Evolutionary conservation across 2,888 invertebrate species (phyloP), one percentile per base, ranked within the genome.

Genomic region (Epistrophe grossulariae): DNA sequence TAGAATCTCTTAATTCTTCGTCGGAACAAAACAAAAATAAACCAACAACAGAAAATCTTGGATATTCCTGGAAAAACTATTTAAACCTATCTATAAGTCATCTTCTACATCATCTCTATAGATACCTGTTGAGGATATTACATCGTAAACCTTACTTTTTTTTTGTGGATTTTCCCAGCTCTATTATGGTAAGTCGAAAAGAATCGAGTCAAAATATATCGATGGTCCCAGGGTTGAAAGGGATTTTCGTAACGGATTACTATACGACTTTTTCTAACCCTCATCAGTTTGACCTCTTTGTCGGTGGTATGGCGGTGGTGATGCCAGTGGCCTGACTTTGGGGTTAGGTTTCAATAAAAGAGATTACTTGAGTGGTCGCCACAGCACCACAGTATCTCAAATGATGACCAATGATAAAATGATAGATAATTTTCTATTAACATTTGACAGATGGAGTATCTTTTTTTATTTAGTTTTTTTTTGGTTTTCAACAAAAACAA

Each of bases 91-190:
- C 66, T 38, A n/a, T 31, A 62, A 43, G 40, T 40, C 80, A 62
- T 70, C 68, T 24, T 43, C 38, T 71, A 8, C 55, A 55, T 24
- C 24, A 55, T 24, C 70, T 35, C 70, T 35, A 68, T 15, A 13
- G 9, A 2, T 85, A 85, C 82, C 78, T 82, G 78, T 71, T 59
- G 35, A 85, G 71, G 85, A 68, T 66, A 66, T 31, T 11, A 78
- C 77, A 79, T 40, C 59, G 48, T 73, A 60, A 70, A 77, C 48
- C 81, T 48, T 62, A 59, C 24, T 68, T 45, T 55, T 66, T 57
- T 55, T 66, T 57, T 85, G 73, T 82, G 82, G 85, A 82, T 79
- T 82, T 85, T 66, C 78, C 45, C 70, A 55, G 71, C 73, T 57
- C 38, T 62, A 85, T 40, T 50, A 85, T 85, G 85, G 85, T 85